Evolutionary conservation across 2,113 vertebrate species (phyloP), one percentile per base, ranked within the genome.

Genomic region (Centropus unirufus): DNA sequence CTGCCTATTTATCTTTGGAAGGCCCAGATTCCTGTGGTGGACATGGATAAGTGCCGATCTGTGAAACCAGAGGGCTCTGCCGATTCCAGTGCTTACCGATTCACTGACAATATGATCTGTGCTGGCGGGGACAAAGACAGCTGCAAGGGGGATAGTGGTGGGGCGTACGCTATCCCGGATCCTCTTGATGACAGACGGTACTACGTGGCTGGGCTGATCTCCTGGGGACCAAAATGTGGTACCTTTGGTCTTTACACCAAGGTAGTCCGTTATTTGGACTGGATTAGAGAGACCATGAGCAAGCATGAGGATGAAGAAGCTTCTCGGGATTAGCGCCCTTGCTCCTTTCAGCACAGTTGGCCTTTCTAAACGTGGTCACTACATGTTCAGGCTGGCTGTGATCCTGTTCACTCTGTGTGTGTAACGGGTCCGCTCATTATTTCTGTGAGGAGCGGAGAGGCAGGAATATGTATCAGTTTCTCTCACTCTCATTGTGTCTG

Each of bases 41-140:
- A 39, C 74, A 96, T 97, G 92, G 83, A 80, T 5, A 85, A 63
- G 24, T 98, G 98, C 87, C n/a, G 19, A 19, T 74, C 77, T 6
- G 80, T 95, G 54, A 95, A 76, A 47, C 75, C 75, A 7, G 68
- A 94, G 6, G 5, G 30, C 11, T 30, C 2, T 2, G 40, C 54
- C 5, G 59, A 66, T 57, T 42, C 63, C 0, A 22, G 24, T 1
- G 18, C 18, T 21, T 96, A 95, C 13, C 15, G 10, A 6, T 98
- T 98, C 95, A 99, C 98, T 4, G 30, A 97, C 10, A 99, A 99
- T 80, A 99, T 99, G 99, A 98, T 99, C 94, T 99, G 99, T 95
- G 99, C 99, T 19, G 99, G 99, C 18, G 97, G 77, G 2, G 94
- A 52, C 61, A 96, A 93, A 36, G 99, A 99, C 92, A 99, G 98